Conservation (phyloP, 2,888 invertebrate genomes). For the Ochropacha duplaris region DNA sequence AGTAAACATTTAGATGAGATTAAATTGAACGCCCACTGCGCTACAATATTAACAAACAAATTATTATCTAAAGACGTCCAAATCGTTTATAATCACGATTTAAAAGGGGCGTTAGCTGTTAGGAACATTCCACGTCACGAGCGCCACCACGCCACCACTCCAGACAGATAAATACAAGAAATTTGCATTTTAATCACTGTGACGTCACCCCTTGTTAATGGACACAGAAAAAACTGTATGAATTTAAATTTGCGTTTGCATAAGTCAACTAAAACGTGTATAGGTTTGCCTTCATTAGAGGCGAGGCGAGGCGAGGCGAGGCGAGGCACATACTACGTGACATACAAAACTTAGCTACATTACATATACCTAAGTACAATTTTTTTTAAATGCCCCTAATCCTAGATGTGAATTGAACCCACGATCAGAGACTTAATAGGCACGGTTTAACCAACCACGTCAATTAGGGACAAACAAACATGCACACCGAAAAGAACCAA, state of each 20-base stretch:
- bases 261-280: constrained; percentile 19
- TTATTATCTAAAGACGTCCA: neutral
- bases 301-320: neutral
- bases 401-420: no score
- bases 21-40: neutral
- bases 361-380: no score
- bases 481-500: neutral
- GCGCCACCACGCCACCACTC: neutral
- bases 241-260: constrained; percentile 39
- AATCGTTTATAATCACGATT: neutral
- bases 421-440: no score
- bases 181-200: constrained; percentile 42
- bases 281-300: neutral
- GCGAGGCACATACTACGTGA: no score
- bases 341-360: no score
- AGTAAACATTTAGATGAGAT: neutral
- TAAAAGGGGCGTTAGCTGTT: neutral
- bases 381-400: no score
- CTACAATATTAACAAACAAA: neutral
- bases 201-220: constrained; percentile 28
- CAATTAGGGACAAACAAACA: no score
- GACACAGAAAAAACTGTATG: constrained; percentile 32
- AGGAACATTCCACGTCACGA: neutral
- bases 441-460: no score
- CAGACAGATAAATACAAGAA: constrained; percentile 8